Evolutionary conservation across 2,797 vertebrate species (phyloP).

Genomic region (Apogon talboti): DNA sequence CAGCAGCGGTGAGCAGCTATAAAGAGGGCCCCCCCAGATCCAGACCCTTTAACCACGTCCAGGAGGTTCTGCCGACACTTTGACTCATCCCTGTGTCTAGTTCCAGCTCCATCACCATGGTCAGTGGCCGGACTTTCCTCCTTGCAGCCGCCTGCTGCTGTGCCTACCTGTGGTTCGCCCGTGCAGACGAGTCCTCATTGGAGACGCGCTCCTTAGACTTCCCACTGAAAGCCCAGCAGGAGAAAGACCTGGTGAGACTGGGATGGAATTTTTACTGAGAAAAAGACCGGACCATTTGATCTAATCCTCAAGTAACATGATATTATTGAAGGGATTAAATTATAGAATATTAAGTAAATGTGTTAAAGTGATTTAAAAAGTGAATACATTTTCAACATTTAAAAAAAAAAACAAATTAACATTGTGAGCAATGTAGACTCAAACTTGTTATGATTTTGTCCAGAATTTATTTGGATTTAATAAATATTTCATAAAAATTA

Average conservation of each 20-base stretch:
- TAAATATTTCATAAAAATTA: too few relatives aligned
- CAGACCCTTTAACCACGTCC: slow-evolving; percentile 2
- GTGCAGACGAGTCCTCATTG: slow-evolving; percentile 72
- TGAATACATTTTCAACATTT: too few relatives aligned
- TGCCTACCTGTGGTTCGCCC: slow-evolving; percentile 70
- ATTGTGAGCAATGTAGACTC: too few relatives aligned
- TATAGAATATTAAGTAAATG: too few relatives aligned
- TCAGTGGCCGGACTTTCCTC: slow-evolving; percentile 70
- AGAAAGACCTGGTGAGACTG: slow-evolving; percentile 86
- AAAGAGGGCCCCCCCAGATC: slow-evolving; percentile 10
- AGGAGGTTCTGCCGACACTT: not conserved
- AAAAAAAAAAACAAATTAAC: too few relatives aligned
- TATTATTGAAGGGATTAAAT: too few relatives aligned
- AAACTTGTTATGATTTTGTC: too few relatives aligned
- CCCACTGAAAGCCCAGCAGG: slow-evolving; percentile 80
- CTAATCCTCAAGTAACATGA: too few relatives aligned
- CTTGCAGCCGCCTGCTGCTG: slow-evolving; percentile 78
- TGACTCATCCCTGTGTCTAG: not conserved
- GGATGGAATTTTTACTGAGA: too few relatives aligned
- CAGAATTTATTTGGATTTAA: too few relatives aligned
- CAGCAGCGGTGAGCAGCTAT: slow-evolving; percentile 20
- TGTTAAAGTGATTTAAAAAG: too few relatives aligned
- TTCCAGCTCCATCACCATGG: slow-evolving; percentile 78
- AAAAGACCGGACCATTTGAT: too few relatives aligned
- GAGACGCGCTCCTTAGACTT: slow-evolving; percentile 78